Evolutionary conservation across 2,113 vertebrate genomes (phyloP).

Genomic region (Urocitellus parryii): DNA sequence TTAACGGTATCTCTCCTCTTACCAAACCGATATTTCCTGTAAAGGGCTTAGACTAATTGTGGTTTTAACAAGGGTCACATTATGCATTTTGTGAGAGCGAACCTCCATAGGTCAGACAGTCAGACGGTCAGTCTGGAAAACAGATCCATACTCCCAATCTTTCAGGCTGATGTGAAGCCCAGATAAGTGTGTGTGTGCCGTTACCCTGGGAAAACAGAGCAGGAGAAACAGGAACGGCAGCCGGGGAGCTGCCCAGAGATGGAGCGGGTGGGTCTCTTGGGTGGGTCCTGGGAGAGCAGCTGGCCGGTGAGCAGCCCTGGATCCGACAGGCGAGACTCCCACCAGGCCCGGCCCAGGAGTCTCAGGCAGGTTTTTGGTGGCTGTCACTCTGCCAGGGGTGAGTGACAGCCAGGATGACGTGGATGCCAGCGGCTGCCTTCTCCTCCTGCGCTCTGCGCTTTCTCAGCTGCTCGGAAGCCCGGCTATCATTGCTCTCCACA

Average conservation of each 20-base stretch:
- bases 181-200: conserved; percentile 84
- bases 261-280: not conserved
- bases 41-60: conserved; percentile 90
- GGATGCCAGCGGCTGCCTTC: not conserved
- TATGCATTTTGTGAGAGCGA: conserved; percentile 82
- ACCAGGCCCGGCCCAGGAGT: no score
- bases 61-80: conserved; percentile 88
- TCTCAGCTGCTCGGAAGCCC: conserved; percentile 14
- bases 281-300: not conserved
- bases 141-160: conserved; percentile 88
- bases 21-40: conserved; percentile 92
- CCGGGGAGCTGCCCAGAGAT: not conserved
- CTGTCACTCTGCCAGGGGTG: not conserved
- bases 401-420: not conserved
- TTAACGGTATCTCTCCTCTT: conserved; percentile 86
- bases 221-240: conserved; percentile 32
- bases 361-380: not conserved
- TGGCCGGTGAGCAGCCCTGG: not conserved
- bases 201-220: conserved; percentile 78
- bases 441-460: not conserved
- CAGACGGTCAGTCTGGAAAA: conserved; percentile 90
- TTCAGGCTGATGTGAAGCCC: conserved; percentile 86
- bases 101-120: conserved; percentile 85
- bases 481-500: conserved; percentile 47
- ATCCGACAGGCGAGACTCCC: no score